A percentile compares a stretch with the other conserved stretches of the same genome.
phyloP scores from a whole-genome alignment of 2,888 invertebrate genomes.

The Eupithecia vulgata region DNA sequence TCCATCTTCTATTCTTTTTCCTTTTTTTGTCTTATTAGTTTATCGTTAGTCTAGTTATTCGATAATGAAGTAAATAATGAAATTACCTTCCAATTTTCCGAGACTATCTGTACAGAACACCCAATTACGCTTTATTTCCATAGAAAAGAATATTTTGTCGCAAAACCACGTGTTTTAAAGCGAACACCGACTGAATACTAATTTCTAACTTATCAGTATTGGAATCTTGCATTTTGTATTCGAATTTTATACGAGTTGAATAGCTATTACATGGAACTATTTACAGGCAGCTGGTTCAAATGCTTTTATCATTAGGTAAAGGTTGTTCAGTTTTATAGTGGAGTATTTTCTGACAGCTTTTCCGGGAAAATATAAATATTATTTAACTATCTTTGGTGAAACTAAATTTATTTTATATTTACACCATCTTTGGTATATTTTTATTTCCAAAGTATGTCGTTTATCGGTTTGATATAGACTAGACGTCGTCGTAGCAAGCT shows the following conservation, averaged over 20 bases:
- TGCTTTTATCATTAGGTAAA: constrained; percentile 3
- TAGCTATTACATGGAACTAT: constrained; percentile 6
- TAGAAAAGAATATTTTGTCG: not conserved
- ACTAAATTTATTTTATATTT: no score
- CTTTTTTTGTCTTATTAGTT: no score
- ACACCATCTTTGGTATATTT: no score
- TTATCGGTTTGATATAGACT: not conserved
- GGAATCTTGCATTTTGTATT: constrained; percentile 22
- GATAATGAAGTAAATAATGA: not conserved
- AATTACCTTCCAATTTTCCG: not conserved
- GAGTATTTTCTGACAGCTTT: not conserved
- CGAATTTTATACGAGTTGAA: constrained; percentile 17
- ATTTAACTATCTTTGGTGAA: not conserved
- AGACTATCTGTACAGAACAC: not conserved
- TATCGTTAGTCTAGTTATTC: not conserved
- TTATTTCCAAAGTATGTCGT: not conserved
- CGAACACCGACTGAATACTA: constrained; percentile 30
- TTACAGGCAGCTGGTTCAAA: constrained; percentile 1
- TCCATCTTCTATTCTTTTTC: no score
- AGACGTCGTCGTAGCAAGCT: not conserved
- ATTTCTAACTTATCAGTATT: constrained; percentile 20
- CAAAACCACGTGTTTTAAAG: constrained; percentile 38
- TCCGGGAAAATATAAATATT: not conserved
- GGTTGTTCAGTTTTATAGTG: not conserved
- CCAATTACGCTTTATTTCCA: not conserved